phyloP scores from a whole-genome alignment of 2,797 vertebrate species.

The Gallinago stenura region DNA sequence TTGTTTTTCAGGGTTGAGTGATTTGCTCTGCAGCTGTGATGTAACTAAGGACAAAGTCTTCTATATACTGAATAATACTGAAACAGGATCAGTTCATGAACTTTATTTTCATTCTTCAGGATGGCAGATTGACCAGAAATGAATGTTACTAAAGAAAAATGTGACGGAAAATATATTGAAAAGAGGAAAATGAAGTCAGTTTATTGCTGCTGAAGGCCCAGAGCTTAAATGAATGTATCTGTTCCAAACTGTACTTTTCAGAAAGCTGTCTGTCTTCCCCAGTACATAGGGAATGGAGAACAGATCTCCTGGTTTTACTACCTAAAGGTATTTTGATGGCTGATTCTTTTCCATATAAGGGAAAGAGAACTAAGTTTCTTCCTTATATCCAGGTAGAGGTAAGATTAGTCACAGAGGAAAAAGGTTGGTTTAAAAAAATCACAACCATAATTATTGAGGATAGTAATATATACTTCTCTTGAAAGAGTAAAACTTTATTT shows the following conservation, averaged over 20 bases:
- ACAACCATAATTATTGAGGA: background rate
- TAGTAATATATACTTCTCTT: background rate
- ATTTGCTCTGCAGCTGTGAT: background rate
- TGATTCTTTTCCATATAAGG: background rate
- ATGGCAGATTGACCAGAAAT: background rate
- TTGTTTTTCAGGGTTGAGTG: background rate
- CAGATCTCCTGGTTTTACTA: constrained; percentile 1
- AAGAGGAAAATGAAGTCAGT: background rate
- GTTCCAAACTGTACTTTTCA: background rate
- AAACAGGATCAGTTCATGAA: background rate
- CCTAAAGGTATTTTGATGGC: background rate
- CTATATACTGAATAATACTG: background rate
- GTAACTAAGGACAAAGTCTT: background rate
- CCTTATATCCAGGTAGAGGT: background rate
- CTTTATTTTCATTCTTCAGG: background rate
- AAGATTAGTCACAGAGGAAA: background rate
- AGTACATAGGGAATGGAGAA: background rate
- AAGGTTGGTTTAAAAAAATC: background rate
- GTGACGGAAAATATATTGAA: background rate
- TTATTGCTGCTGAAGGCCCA: background rate
- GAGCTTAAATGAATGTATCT: background rate
- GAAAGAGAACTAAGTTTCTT: background rate
- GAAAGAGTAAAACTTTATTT: background rate
- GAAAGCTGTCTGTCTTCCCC: background rate
- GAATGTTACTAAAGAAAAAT: background rate